phyloP scores from a whole-genome alignment of 1,140 invertebrate genomes.

The Leptestheria dahalacensis region DNA sequence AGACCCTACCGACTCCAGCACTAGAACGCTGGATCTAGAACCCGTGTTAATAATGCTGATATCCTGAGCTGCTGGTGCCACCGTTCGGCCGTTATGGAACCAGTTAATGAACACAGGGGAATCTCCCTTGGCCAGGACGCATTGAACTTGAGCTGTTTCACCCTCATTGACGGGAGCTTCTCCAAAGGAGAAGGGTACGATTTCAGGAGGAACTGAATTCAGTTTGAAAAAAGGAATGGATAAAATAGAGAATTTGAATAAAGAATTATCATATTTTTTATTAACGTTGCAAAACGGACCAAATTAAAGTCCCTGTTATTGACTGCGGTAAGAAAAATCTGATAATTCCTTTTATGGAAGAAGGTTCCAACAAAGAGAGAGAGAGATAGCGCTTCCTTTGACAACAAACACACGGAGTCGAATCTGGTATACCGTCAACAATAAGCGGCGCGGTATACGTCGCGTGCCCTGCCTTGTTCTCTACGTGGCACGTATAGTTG shows the following conservation, averaged over 20 bases:
- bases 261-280: no score
- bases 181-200: slow-evolving; percentile 45
- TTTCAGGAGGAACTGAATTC: slow-evolving; percentile 46
- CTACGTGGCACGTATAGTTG: slow-evolving; percentile 77
- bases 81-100: slow-evolving; percentile 22
- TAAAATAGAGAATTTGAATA: no score
- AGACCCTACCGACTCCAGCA: slow-evolving; percentile 27
- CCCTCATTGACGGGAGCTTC: slow-evolving; percentile 44
- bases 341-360: no score
- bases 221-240: no score
- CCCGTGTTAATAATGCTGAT: slow-evolving; percentile 21
- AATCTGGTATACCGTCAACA: slow-evolving; percentile 60
- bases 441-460: slow-evolving; percentile 43
- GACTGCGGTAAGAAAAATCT: no score
- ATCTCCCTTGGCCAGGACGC: slow-evolving; percentile 56
- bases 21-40: slow-evolving; percentile 27
- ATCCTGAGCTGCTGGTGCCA: slow-evolving; percentile 28
- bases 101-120: slow-evolving; percentile 50
- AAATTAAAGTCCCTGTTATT: no score
- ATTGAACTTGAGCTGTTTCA: slow-evolving; percentile 49
- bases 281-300: no score
- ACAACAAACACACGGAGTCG: no score
- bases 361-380: no score
- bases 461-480: slow-evolving; percentile 49
- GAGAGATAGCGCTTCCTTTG: no score